Evolutionary conservation across 2,113 vertebrate species (phyloP).

Genomic region (Kobus ellipsiprymnus): DNA sequence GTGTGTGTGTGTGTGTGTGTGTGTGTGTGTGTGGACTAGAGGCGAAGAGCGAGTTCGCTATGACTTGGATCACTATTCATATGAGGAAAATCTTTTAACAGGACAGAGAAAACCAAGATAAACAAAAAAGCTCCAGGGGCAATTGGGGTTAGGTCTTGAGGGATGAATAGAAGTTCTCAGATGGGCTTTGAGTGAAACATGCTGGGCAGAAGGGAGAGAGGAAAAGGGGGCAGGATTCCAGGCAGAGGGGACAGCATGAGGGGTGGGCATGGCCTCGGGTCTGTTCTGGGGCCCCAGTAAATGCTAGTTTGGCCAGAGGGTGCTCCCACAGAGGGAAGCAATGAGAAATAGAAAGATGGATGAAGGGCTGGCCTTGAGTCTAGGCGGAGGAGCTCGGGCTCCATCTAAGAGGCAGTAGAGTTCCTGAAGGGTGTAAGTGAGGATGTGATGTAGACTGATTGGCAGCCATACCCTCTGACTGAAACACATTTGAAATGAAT

Average conservation of each 20-base stretch:
- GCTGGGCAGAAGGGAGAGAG: neutral
- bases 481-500: neutral
- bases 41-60: neutral
- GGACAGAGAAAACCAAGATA: neutral
- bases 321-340: neutral
- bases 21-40: neutral
- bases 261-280: neutral
- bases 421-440: neutral
- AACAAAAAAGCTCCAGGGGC: neutral
- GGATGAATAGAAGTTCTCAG: neutral
- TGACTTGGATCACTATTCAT: neutral
- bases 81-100: constrained; percentile 6
- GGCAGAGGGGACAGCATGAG: neutral
- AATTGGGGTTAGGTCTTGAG: neutral
- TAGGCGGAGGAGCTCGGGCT: neutral
- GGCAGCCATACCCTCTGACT: neutral
- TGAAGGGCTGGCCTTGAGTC: neutral
- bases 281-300: neutral
- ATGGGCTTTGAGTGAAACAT: neutral
- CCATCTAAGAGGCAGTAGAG: neutral
- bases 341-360: neutral
- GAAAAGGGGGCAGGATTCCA: neutral
- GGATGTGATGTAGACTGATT: neutral
- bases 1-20: neutral
- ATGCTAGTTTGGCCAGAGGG: neutral